A percentile compares a stretch with the other conserved stretches of the same genome.
phyloP scores from a whole-genome alignment of 37 sponge, comb jelly and placozoan genomes.

The Spongilla lacustris region DNA sequence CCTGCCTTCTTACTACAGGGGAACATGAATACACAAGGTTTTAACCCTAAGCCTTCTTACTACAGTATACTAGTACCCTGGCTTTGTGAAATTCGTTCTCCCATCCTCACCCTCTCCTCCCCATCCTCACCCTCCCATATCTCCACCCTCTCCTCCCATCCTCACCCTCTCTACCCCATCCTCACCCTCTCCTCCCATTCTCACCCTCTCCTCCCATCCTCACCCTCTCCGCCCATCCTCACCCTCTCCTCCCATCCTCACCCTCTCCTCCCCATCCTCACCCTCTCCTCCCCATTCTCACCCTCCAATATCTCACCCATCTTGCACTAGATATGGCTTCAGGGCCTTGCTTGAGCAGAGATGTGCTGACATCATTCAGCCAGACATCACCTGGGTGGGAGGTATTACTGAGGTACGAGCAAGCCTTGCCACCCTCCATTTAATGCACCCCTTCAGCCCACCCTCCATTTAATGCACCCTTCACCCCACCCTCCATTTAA shows the following conservation, averaged over 20 bases:
- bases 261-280: neutral
- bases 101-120: no score
- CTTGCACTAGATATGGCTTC: conserved; percentile 68
- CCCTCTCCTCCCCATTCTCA: neutral
- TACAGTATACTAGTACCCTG: no score
- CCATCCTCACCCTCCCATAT: no score
- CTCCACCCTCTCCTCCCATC: no score
- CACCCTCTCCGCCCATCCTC: no score
- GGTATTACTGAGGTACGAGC: conserved; percentile 86
- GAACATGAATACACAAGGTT: conserved; percentile 90
- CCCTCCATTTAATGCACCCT: neutral
- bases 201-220: neutral
- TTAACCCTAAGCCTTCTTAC: neutral
- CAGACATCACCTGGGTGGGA: conserved; percentile 92
- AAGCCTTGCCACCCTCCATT: no score
- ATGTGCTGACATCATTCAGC: conserved; percentile 84
- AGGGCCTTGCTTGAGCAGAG: conserved; percentile 58
- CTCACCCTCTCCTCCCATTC: neutral
- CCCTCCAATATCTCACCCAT: neutral
- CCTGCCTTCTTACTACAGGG: conserved; percentile 78
- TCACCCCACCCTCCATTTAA: neutral
- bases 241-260: neutral
- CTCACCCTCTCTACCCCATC: no score
- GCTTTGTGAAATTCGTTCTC: no score
- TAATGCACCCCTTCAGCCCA: neutral